Conservation (phyloP, 2,888 invertebrate genomes). For the Eueremaeus valkanovi region DNA sequence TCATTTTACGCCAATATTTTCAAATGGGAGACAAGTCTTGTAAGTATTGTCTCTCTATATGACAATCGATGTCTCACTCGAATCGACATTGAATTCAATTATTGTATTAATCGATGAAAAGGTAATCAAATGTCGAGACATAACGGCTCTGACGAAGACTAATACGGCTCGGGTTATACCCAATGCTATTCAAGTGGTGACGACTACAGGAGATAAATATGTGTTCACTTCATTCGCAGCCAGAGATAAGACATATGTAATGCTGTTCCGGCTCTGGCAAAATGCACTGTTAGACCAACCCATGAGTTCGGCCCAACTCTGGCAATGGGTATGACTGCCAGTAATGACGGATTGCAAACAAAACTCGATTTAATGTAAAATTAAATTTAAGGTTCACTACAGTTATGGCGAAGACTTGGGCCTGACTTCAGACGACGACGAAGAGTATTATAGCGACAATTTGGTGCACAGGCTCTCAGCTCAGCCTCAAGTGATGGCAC, state of each 20-base stretch:
- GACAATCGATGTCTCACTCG: too few relatives aligned
- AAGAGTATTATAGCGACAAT: slow-evolving; percentile 44
- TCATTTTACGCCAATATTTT: slow-evolving; percentile 98
- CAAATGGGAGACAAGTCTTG: slow-evolving; percentile 88
- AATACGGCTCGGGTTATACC: slow-evolving; percentile 88
- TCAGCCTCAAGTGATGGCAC: background rate
- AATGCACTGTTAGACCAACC: slow-evolving; percentile 25
- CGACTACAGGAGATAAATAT: slow-evolving; percentile 70
- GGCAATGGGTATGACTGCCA: slow-evolving; percentile 6
- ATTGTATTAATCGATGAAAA: background rate
- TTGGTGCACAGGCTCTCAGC: background rate
- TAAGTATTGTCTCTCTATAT: too few relatives aligned
- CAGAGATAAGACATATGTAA: slow-evolving; percentile 78
- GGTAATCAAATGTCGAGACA: slow-evolving; percentile 76
- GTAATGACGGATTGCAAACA: background rate
- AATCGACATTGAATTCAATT: too few relatives aligned
- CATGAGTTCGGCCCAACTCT: slow-evolving; percentile 20
- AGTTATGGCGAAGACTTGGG: slow-evolving; percentile 92
- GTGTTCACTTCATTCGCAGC: slow-evolving; percentile 93
- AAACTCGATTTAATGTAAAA: background rate
- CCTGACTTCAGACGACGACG: slow-evolving; percentile 84
- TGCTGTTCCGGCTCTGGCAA: slow-evolving; percentile 35
- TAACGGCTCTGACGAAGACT: slow-evolving; percentile 88
- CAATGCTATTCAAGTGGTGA: slow-evolving; percentile 85
- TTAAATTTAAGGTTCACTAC: slow-evolving; percentile 64